phyloP scores from a whole-genome alignment of 2,797 vertebrate genomes.

The Pseudochaenichthys georgianus region DNA sequence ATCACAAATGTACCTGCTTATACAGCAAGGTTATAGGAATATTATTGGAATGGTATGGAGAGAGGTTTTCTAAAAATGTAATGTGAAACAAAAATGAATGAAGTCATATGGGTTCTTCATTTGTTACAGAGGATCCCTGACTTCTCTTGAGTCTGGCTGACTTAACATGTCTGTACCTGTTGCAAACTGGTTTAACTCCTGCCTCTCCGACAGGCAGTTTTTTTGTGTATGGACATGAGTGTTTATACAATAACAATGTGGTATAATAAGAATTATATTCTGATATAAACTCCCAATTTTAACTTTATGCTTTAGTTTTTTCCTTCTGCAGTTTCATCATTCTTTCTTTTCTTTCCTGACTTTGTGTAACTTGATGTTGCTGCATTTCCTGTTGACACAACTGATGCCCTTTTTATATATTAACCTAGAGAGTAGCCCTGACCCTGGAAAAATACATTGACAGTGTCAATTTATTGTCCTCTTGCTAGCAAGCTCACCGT shows the following conservation, averaged over 20 bases:
- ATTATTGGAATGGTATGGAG: neutral
- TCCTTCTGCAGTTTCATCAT: neutral
- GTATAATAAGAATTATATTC: neutral
- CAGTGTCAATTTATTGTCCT: neutral
- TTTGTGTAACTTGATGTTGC: neutral
- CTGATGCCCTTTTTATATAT: neutral
- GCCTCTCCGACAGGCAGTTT: conserved; percentile 15
- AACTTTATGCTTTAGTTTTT: conserved; percentile 10
- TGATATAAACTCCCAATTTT: conserved; percentile 5
- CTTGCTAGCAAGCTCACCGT: neutral
- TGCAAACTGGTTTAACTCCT: conserved; percentile 64
- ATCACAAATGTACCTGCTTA: neutral
- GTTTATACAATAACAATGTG: conserved; percentile 24
- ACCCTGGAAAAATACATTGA: neutral
- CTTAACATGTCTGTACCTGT: conserved; percentile 64
- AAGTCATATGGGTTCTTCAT: conserved; percentile 33
- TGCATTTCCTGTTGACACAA: neutral
- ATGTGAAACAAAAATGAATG: neutral
- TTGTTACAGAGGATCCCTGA: conserved; percentile 49
- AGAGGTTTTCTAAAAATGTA: neutral
- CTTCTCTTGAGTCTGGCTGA: conserved; percentile 44
- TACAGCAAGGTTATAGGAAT: neutral
- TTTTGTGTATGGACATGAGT: conserved; percentile 8
- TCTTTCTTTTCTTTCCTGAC: neutral
- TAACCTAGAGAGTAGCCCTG: neutral